Evolutionary conservation across 64 coral and sea anemone genomes (phyloP).

Genomic region (Platygyra sinensis): DNA sequence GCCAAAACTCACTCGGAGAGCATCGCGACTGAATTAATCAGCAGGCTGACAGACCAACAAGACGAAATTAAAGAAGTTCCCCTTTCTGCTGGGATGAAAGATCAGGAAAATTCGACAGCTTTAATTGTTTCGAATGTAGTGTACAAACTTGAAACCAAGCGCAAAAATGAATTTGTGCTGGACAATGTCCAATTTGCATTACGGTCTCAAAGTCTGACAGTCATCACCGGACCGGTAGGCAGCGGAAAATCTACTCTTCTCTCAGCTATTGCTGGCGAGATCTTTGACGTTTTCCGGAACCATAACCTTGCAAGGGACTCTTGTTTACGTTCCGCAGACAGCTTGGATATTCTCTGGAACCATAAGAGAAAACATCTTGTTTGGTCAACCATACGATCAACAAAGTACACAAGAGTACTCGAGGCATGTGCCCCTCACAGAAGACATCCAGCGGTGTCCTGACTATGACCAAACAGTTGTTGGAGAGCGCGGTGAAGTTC

Average conservation of each 20-base stretch:
- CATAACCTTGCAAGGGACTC: neutral
- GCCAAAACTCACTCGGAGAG: too few species aligned
- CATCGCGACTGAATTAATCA: too few species aligned
- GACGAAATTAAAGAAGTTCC: too few species aligned
- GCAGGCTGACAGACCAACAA: too few species aligned
- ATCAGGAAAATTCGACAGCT: too few species aligned
- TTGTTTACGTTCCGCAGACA: neutral
- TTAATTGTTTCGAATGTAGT: too few species aligned
- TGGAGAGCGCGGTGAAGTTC: slow-evolving; percentile 18
- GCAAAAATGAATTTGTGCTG: neutral
- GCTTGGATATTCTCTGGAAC: slow-evolving; percentile 23
- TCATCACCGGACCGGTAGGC: neutral
- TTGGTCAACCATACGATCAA: neutral
- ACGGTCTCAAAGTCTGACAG: neutral
- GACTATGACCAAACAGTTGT: slow-evolving; percentile 9
- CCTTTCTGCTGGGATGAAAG: too few species aligned
- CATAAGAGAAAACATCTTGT: slow-evolving; percentile 6
- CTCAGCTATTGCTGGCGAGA: neutral
- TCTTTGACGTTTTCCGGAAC: neutral
- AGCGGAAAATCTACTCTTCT: slow-evolving; percentile 12
- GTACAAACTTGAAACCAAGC: neutral
- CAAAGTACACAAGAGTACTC: neutral
- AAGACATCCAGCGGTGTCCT: slow-evolving; percentile 8
- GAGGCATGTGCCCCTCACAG: neutral
- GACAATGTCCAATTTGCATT: neutral